Base-by-base conservation (phyloP, 2,113 vertebrate species). In the Oophaga pumilio region DNA sequence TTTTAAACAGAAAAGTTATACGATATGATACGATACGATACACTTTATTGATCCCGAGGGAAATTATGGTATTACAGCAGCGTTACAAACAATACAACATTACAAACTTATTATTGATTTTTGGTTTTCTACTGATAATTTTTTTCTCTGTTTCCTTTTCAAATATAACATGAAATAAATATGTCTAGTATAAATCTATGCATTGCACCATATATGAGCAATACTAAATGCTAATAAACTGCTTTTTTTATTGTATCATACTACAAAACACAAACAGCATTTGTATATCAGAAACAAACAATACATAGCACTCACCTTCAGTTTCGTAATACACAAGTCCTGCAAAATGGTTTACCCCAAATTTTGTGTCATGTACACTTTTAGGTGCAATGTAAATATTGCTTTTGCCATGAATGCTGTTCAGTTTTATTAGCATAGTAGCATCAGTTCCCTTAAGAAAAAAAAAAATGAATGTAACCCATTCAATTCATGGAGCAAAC, bases 311-410 rank as follows among this genome's bases (percentile, higher is more conserved):
- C 93, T 89, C 90, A 99, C 98, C 98, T 96, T 96, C 93, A 7
- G 95, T 94, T 82, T 98, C 95, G 1, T 99, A 99, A 90, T 93
- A 93, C 62, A 99, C 98, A 43, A 93, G 86, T 0, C 98, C 98
- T 5, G 98, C 98, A 92, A 99, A 99, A 91, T 99, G 98, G 5
- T 85, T 69, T 60, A 99, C 95, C 89, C 97, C 97, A 93, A 99
- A 99, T 53, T 95, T 91, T 18, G 93, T 94, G 59, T 97, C 97
- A 0, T 98, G 94, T 90, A 93, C 93, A 90, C 95, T 97, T 91
- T 91, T 98, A 20, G 98, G 96, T 43, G 95, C 89, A n/a, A 98
- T 89, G 87, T 97, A 99, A 90, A 96, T 82, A 5, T 93, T 91
- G 71, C 94, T 95, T 91, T 95, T 96, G 76, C 91, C 91, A 2